Base-by-base conservation (phyloP, 1,140 invertebrate species). In the Heliconius himera region DNA sequence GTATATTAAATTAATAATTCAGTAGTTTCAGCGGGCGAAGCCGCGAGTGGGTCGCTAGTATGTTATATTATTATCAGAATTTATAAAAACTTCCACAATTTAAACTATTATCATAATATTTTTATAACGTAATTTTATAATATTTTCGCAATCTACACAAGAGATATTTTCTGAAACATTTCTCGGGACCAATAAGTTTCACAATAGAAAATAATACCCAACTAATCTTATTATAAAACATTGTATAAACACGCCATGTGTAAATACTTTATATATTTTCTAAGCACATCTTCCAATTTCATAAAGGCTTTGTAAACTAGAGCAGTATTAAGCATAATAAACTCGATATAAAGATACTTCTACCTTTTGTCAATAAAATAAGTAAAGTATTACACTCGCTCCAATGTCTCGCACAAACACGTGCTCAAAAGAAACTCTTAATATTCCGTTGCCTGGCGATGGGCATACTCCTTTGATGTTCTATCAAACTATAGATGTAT, bases 401-500 rank as follows among this genome's bases (percentile, higher is more conserved):
- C 36, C 16, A 36, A 49, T 46, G 13, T 56, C 51, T 74, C 51
- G 18, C n/a, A 60, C 16, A 38, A 74, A 74, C 73, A 60, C 51
- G 73, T 74, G 56, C 20, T 74, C 33, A 74, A 74, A 74, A 60
- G 73, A 74, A 74, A 74, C 26, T 74, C 56, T 74, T 74, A 74
- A 74, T 74, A 74, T 60, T 74, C 51, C 73, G 73, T 60, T 74
- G 73, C 33, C 56, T 74, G 41, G 73, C 51, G 33, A 74, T 74
- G 18, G n/a, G 73, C 51, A 22, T 38, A 54, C 73, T 26, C 73
- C 41, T 74, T 74, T 74, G 73, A 74, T 74, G 54, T 56, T 56
- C n/a, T 54, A 60, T 36, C 73, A 36, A 74, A 74, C 73, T 74
- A 74, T 74, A 60, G 51, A 74, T 74, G 29, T 60, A 74, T 38